Base-by-base conservation (phyloP, 2,113 vertebrate genomes). In the Amphilophus citrinellus region DNA sequence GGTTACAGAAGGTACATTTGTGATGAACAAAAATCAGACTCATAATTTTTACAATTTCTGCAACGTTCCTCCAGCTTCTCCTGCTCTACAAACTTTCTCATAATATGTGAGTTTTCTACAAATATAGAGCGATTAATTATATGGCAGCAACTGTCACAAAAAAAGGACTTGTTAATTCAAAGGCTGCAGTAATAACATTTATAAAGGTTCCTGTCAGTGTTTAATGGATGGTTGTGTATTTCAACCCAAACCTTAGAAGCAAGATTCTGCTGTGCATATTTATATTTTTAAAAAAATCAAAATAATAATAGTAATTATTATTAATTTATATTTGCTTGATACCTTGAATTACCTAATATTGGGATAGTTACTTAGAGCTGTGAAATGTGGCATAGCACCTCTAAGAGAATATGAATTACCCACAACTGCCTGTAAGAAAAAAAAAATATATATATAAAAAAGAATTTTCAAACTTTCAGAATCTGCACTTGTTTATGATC, bases 1-100 rank as follows among this genome's bases (percentile, higher is more conserved):
- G 97, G 83, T 94, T 99, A 35, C 96, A 98, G 50, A 98, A 98
- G 97, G 98, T 99, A 91, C 1, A 30, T 42, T 62, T 59, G 6
- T 39, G 22, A 68, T 42, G 42, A 73, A 56, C 68, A 77, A 60
- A 79, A 57, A 18, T 27, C 61, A 77, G 62, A 60, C 15, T 77
- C 44, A 60, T 61, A 11, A 7, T 22, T 44, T 63, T 10, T 42
- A 77, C 61, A 61, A 24, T 63, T 68, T 22, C 4, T 11, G 1
- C 47, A 32, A 53, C 76, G 5, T 37, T 76, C 6, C n/a, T 75
- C 20, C 24, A 66, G 7, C 3, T 76, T 3, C 76, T 80, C 24
- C 77, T 80, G 2, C 10, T 50, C 37, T 30, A 6, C 73, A 77
- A 82, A 58, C 11, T 35, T 9, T 7, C 44, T 53, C 3, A 81